These are phyloP conservation scores for Labia minor DNA, from an alignment of 2,888 invertebrate genomes.

Conservation along the genomic window DNA sequence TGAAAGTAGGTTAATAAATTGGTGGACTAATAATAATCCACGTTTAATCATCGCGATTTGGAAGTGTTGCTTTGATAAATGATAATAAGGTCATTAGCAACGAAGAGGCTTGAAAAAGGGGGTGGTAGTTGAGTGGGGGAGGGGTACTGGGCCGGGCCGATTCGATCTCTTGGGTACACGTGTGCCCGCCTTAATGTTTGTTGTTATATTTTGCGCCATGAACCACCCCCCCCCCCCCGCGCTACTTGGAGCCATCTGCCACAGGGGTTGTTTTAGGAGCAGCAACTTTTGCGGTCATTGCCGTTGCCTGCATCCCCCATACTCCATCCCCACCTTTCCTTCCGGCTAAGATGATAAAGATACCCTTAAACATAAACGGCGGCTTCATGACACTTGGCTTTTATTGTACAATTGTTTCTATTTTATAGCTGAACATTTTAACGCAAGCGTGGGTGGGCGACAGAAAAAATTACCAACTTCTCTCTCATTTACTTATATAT, in stretches of 20 bases:
- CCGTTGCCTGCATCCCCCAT: neutral
- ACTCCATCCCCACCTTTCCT: no score
- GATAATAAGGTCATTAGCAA: conserved; percentile 1
- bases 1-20: no score
- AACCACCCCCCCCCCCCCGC: neutral
- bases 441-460: neutral
- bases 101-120: neutral
- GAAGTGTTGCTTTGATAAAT: neutral
- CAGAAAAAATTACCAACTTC: no score
- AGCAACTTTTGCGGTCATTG: conserved; percentile 5
- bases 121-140: no score
- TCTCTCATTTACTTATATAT: no score
- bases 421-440: neutral
- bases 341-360: conserved; percentile 6
- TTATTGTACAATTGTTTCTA: conserved; percentile 2
- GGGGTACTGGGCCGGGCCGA: neutral
- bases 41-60: no score
- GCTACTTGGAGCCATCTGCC: conserved; percentile 13
- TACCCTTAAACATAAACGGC: conserved; percentile 2
- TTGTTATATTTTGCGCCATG: neutral
- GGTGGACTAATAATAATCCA: no score
- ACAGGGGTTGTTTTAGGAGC: neutral
- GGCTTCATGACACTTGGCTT: conserved; percentile 13
- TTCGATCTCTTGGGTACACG: conserved; percentile 4
- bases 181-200: conserved; percentile 13